Evolutionary conservation across 2,797 vertebrate species (phyloP), one percentile per base, ranked within the genome.

Genomic region (Chiropotes sagulatus): DNA sequence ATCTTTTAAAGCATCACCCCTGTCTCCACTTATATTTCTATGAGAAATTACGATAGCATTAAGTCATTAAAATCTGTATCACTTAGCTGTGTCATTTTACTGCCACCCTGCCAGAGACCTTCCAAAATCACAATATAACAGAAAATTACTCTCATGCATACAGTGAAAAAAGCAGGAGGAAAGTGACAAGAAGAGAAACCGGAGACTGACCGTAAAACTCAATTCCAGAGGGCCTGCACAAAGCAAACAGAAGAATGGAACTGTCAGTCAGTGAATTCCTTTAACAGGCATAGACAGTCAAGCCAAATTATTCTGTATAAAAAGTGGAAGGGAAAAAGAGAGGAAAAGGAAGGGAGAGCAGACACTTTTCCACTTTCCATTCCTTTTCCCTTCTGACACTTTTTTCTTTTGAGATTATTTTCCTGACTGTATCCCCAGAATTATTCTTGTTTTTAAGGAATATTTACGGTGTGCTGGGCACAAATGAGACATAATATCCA

Each of bases 51-150:
- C 72, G 70, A 73, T 33, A 97, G 52, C 89, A 88, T 95, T 94
- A 97, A 95, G 94, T 95, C 94, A 95, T 84, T 97, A 95, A 93
- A 98, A 91, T 87, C 80, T 81, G n/a, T 97, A 96, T 96, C 94
- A 94, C 96, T 97, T 98, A 94, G 24, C 79, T 70, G 15, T 94
- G 89, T 96, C 97, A 88, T 92, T 96, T 97, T 92, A 96, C 92
- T 90, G 52, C 76, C 2, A 2, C 50, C 58, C 79, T 90, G 91
- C 97, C 95, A 88, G 91, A 33, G 85, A 94, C 92, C 78, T 97
- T 97, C 39, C 44, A 64, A 97, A 97, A 89, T 22, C 90, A 96
- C 76, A 46, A 88, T 57, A 36, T 86, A 85, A 93, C 70, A 48
- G 92, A 93, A 97, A 97, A 90, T 97, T 57, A 95, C 41, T 94